These are phyloP conservation scores for Griposia aprilina DNA, from an alignment of 2,888 invertebrate species.

Conservation along the genomic window DNA sequence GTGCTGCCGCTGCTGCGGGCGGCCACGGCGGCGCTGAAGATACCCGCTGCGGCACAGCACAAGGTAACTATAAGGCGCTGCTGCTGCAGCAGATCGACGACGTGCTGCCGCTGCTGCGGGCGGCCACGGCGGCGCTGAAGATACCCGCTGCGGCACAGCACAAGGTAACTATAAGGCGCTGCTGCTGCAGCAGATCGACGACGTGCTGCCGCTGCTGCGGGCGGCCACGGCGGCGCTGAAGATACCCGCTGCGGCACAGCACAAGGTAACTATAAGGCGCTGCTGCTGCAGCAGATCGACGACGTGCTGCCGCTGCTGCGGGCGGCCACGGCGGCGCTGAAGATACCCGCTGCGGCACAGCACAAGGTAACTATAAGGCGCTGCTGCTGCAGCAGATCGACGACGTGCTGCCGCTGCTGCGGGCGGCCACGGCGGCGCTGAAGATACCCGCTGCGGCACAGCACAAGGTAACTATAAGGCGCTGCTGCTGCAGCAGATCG, in stretches of 20 bases:
- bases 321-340: constrained; percentile 92
- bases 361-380: constrained; percentile 61
- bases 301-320: constrained; percentile 93
- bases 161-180: constrained; percentile 85
- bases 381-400: constrained; percentile 93
- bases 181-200: constrained; percentile 92
- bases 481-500: constrained; percentile 92
- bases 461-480: constrained; percentile 61
- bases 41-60: too few relatives aligned
- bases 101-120: too few relatives aligned
- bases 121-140: too few relatives aligned
- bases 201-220: constrained; percentile 93
- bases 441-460: constrained; percentile 5
- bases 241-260: constrained; percentile 95
- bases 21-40: too few relatives aligned
- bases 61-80: too few relatives aligned
- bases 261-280: constrained; percentile 91
- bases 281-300: constrained; percentile 93
- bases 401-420: constrained; percentile 93
- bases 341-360: constrained; percentile 6
- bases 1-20: too few relatives aligned
- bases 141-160: too few relatives aligned
- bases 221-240: constrained; percentile 95
- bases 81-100: too few relatives aligned
- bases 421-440: constrained; percentile 92